Evolutionary conservation across 2,888 invertebrate genomes (phyloP).

Genomic region (Metacarcinus magister): DNA sequence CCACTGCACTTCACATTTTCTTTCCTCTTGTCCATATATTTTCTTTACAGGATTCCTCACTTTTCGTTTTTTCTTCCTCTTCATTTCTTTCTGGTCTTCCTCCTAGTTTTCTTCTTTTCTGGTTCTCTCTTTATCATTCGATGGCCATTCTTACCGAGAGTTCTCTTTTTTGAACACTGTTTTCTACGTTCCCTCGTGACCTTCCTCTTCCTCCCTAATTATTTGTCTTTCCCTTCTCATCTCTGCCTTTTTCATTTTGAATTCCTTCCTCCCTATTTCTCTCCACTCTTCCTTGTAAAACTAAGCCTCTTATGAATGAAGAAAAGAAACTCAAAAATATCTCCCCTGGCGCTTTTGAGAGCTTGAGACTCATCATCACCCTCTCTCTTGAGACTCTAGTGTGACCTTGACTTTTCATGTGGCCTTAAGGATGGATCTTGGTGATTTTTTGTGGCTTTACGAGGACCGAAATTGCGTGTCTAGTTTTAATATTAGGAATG

Average conservation of each 20-base stretch:
- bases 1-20: no score
- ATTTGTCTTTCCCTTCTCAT: neutral
- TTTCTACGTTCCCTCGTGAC: no score
- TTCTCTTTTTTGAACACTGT: neutral
- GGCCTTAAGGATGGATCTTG: neutral
- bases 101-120: neutral
- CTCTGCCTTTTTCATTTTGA: neutral
- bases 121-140: neutral
- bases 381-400: conserved; percentile 26
- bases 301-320: neutral
- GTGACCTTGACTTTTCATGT: neutral
- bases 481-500: neutral
- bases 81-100: neutral
- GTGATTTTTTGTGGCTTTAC: neutral
- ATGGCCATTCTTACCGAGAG: neutral
- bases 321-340: neutral
- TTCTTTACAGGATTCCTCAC: neutral
- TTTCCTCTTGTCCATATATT: no score
- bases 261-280: neutral
- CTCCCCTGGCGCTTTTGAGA: neutral
- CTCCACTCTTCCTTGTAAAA: neutral
- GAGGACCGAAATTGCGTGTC: neutral
- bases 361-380: conserved; percentile 26
- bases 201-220: neutral
- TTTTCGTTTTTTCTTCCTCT: neutral